Conservation (phyloP, 2,888 invertebrate species). For the Andrena flavipes region DNA sequence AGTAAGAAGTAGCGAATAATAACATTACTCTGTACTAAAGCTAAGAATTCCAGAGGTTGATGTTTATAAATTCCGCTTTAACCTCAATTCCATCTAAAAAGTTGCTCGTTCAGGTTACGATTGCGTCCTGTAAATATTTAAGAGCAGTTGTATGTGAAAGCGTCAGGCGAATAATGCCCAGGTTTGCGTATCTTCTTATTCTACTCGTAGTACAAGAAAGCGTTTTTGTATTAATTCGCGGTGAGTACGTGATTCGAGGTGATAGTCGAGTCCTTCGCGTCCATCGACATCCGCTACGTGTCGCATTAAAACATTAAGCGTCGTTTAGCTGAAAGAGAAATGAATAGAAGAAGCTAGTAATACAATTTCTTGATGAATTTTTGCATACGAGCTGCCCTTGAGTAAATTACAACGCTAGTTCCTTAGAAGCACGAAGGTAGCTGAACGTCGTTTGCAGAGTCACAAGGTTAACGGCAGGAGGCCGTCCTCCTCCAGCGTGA, state of each 20-base stretch:
- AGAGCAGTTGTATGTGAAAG: not conserved
- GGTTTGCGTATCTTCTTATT: too few relatives aligned
- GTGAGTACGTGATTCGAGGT: not conserved
- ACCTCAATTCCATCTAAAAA: not conserved
- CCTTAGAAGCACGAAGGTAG: not conserved
- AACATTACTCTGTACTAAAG: too few relatives aligned
- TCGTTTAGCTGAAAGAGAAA: too few relatives aligned
- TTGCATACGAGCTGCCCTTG: not conserved
- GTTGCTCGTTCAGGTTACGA: not conserved
- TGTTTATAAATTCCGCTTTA: too few relatives aligned
- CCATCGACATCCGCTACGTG: too few relatives aligned
- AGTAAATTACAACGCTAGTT: not conserved
- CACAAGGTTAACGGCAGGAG: slow-evolving; percentile 87
- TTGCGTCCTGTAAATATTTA: not conserved
- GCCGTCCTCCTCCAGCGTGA: slow-evolving; percentile 83
- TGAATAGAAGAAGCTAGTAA: not conserved
- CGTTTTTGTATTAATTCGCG: not conserved
- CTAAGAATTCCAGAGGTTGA: too few relatives aligned
- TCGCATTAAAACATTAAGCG: too few relatives aligned
- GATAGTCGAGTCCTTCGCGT: too few relatives aligned
- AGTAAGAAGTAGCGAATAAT: too few relatives aligned
- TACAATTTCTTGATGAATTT: not conserved
- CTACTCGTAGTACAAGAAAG: too few relatives aligned
- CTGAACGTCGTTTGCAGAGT: slow-evolving; percentile 71
- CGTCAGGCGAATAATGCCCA: not conserved